Conservation (phyloP, 2,888 invertebrate species). For the Eupeodes luniger region DNA sequence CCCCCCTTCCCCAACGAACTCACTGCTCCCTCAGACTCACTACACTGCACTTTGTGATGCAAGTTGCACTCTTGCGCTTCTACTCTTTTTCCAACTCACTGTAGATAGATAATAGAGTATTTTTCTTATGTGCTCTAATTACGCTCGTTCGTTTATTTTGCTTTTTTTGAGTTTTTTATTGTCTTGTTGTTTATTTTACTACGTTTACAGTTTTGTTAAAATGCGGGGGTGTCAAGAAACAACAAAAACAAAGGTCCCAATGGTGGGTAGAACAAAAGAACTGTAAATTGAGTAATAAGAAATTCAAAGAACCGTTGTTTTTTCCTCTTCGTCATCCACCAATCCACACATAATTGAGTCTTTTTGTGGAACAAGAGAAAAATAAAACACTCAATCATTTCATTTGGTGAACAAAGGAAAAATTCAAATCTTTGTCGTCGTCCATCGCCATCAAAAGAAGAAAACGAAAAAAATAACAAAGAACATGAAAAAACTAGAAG, state of each 20-base stretch:
- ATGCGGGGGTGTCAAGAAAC: slow-evolving; percentile 1
- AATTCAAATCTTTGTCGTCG: slow-evolving; percentile 39
- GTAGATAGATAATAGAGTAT: slow-evolving; percentile 7
- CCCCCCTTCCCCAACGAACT: slow-evolving; percentile 20
- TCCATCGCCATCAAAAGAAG: not conserved
- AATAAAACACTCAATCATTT: slow-evolving; percentile 28
- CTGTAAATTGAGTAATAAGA: slow-evolving; percentile 63
- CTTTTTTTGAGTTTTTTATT: not conserved
- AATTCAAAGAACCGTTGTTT: slow-evolving; percentile 64
- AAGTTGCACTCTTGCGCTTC: not conserved
- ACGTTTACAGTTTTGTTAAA: slow-evolving; percentile 36
- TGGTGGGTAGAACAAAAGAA: slow-evolving; percentile 31
- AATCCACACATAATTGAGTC: not conserved
- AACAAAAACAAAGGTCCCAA: not conserved
- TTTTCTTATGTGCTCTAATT: slow-evolving; percentile 33
- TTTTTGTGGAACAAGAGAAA: slow-evolving; percentile 14
- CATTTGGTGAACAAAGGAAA: slow-evolving; percentile 66
- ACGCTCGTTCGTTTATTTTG: slow-evolving; percentile 7
- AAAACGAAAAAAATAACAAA: slow-evolving; percentile 14
- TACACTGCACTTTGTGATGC: slow-evolving; percentile 50
- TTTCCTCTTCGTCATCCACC: slow-evolving; percentile 4
- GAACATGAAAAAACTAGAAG: slow-evolving; percentile 48
- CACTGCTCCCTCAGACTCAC: too few species aligned
- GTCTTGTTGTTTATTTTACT: slow-evolving; percentile 23
- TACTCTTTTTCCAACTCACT: slow-evolving; percentile 3